Evolutionary conservation across 2,113 vertebrate species (phyloP), one percentile per base, ranked within the genome.

Genomic region (Oplegnathus fasciatus): DNA sequence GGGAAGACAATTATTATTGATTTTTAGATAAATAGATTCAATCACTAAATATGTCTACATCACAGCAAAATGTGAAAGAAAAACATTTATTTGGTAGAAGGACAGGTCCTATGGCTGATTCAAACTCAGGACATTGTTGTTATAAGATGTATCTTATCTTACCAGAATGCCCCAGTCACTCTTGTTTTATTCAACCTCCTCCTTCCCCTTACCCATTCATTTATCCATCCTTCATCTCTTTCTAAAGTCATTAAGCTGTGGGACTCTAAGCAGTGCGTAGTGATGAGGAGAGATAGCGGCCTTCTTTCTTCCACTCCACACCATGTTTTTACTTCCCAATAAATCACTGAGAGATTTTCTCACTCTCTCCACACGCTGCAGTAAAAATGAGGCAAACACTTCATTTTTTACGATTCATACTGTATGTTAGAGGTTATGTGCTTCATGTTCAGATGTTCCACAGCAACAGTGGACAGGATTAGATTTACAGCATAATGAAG

Each of bases 321-420:
- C 57, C 42, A n/a, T 65, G 61, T 58, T 86, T 87, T 88, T 75
- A 87, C 60, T 34, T 82, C 22, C 67, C 48, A 61, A 65, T 91
- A 90, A 91, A 93, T 91, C 86, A 90, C 26, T 0, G 40, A 37
- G 48, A 40, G 34, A 55, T 69, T 50, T 68, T 44, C 61, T 67
- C 37, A 55, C 62, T 70, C 67, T 67, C 57, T 55, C n/a, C 61
- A 68, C 74, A 20, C 9, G 5, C 28, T 11, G 79, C 71, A 77
- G 89, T 91, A 88, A 91, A 91, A 85, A 26, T 74, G 78, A 79
- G 78, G 75, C 86, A 83, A 86, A 88, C 83, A 71, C 73, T 89
- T 86, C 20, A n/a, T 71, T 57, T 91, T 89, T 90, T 88, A 85
- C 14, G 44, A 85, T 57, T 89, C 42, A 24, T 24, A 57, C 74